phyloP scores from a whole-genome alignment of 2,888 invertebrate species.

The Pycnomerus fuliginosus region DNA sequence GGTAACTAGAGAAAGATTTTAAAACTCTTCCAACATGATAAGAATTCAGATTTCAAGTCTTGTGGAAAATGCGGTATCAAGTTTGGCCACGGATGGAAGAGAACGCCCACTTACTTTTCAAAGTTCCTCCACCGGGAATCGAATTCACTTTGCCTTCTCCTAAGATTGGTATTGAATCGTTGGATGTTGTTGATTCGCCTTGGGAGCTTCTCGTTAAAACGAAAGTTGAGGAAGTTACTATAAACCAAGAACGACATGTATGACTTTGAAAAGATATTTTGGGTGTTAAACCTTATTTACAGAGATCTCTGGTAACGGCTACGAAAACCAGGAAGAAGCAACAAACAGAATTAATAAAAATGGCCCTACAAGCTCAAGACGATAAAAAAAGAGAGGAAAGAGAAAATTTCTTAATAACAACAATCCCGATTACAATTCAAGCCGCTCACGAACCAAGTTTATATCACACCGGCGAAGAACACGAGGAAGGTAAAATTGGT shows the following conservation, averaged over 20 bases:
- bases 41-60: slow-evolving; percentile 81
- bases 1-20: slow-evolving; percentile 57
- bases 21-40: too few relatives aligned
- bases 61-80: slow-evolving; percentile 97
- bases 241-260: slow-evolving; percentile 96
- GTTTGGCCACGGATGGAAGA: slow-evolving; percentile 99
- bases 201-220: slow-evolving; percentile 99
- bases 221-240: slow-evolving; percentile 97
- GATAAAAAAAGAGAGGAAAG: slow-evolving; percentile 93
- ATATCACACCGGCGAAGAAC: slow-evolving; percentile 83
- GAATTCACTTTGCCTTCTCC: slow-evolving; percentile 99
- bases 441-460: slow-evolving; percentile 95
- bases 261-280: slow-evolving; percentile 44
- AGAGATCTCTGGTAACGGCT: slow-evolving; percentile 95
- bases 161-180: slow-evolving; percentile 93
- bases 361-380: slow-evolving; percentile 92
- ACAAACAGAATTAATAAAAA: slow-evolving; percentile 95
- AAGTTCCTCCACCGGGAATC: slow-evolving; percentile 98
- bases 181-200: slow-evolving; percentile 96
- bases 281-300: slow-evolving; percentile 22
- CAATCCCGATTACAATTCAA: slow-evolving; percentile 91
- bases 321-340: slow-evolving; percentile 98
- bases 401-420: slow-evolving; percentile 93
- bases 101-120: slow-evolving; percentile 91
- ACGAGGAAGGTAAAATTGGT: slow-evolving; percentile 72